phyloP scores from a whole-genome alignment of 1,140 invertebrate species.

The Brachionus angularis region DNA sequence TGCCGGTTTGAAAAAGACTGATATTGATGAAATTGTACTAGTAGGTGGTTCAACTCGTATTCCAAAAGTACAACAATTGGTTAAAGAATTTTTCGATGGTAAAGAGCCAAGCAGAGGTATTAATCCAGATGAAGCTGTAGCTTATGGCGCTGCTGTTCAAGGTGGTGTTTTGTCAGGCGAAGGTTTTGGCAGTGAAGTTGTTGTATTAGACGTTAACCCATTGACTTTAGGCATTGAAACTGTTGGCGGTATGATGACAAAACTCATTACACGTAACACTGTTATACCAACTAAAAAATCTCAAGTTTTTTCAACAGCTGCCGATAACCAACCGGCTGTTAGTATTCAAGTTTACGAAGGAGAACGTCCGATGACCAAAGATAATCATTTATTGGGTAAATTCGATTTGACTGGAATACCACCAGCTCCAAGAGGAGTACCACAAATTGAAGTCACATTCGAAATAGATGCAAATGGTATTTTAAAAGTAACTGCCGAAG shows the following conservation, averaged over 20 bases:
- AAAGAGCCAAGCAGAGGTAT: slow-evolving; percentile 95
- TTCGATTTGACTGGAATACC: slow-evolving; percentile 98
- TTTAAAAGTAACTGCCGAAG: slow-evolving; percentile 79
- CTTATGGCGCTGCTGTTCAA: slow-evolving; percentile 97
- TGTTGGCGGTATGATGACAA: slow-evolving; percentile 98
- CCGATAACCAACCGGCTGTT: slow-evolving; percentile 97
- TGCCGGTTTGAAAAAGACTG: slow-evolving; percentile 95
- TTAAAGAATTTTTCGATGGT: slow-evolving; percentile 96
- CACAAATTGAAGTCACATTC: slow-evolving; percentile 97
- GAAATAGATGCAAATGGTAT: slow-evolving; percentile 99
- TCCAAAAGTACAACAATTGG: slow-evolving; percentile 94
- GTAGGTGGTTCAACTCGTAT: slow-evolving; percentile 98
- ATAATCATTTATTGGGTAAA: slow-evolving; percentile 93
- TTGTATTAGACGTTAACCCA: slow-evolving; percentile 94
- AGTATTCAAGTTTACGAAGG: slow-evolving; percentile 93
- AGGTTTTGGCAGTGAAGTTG: slow-evolving; percentile 86
- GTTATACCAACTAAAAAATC: slow-evolving; percentile 99
- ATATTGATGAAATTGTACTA: slow-evolving; percentile 96
- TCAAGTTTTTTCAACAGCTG: slow-evolving; percentile 97
- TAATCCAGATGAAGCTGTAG: slow-evolving; percentile 76
- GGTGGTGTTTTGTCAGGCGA: slow-evolving; percentile 70
- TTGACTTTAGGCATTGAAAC: slow-evolving; percentile 98
- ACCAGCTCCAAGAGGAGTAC: slow-evolving; percentile 90
- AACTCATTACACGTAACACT: slow-evolving; percentile 92
- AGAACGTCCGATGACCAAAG: slow-evolving; percentile 98